A percentile compares a stretch with the other conserved stretches of the same genome.
These are phyloP conservation scores for Alviniconcha marisindica DNA, from an alignment of 1,140 invertebrate species.

Conservation along the genomic window DNA sequence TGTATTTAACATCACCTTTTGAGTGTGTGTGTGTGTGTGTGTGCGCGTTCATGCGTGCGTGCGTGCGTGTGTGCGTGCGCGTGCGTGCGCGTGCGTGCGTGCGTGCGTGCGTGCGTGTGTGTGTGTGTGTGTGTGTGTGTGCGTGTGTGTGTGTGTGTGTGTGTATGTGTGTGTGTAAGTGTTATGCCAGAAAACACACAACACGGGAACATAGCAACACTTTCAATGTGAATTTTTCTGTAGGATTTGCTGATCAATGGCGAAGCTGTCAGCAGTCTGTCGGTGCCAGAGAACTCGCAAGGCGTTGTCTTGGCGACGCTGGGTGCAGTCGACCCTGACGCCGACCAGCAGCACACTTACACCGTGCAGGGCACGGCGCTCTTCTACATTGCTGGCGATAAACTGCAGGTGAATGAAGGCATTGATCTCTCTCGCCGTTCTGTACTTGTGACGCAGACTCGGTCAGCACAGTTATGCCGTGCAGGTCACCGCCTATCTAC, in stretches of 20 bases:
- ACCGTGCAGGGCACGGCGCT: conserved; percentile 43
- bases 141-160: no score
- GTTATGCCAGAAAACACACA: no score
- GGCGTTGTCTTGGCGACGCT: conserved; percentile 40
- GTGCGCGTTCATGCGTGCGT: background rate
- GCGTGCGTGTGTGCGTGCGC: background rate
- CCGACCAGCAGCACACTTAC: conserved; percentile 44
- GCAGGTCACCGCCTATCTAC: no score
- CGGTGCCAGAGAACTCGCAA: conserved; percentile 48
- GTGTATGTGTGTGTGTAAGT: no score
- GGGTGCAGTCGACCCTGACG: conserved; percentile 49
- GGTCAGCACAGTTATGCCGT: no score
- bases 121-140: conserved; percentile 1
- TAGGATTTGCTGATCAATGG: conserved; percentile 41
- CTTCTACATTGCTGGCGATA: conserved; percentile 48
- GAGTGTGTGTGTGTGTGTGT: no score
- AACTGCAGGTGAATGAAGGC: conserved; percentile 42
- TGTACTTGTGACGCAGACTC: no score
- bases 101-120: background rate
- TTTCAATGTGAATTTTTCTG: background rate
- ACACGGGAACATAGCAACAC: background rate
- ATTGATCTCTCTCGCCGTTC: no score
- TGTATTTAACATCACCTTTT: no score
- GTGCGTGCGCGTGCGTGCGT: background rate
- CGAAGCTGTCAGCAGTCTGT: background rate